Percentiles rank a stretch among this genome's conserved stretches.
Conservation (phyloP, 2,888 invertebrate genomes). For the Euzophera pinguis region DNA sequence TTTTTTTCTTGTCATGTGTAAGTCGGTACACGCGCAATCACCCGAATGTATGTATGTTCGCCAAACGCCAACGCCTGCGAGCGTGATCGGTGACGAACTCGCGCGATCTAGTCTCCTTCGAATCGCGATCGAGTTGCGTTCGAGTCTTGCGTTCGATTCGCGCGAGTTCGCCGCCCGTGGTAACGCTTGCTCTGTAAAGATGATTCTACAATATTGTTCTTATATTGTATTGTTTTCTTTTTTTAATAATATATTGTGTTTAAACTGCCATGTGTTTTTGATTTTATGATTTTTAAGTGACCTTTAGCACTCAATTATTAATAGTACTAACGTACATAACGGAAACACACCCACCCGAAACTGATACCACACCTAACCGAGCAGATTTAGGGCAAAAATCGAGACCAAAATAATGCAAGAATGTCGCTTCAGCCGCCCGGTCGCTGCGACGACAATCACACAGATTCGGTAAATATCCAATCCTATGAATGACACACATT, state of each 20-base stretch:
- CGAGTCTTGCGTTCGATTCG: not conserved
- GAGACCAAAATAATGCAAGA: too few relatives aligned
- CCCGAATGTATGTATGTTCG: conserved; percentile 12
- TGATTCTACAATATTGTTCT: conserved; percentile 75
- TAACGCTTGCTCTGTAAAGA: conserved; percentile 50
- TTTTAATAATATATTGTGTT: conserved; percentile 78
- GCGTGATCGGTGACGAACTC: not conserved
- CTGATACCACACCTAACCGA: too few relatives aligned
- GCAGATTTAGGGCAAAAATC: too few relatives aligned
- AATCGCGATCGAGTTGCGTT: not conserved
- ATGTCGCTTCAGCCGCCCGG: too few relatives aligned
- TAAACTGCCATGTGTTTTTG: conserved; percentile 48
- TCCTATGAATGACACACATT: too few relatives aligned
- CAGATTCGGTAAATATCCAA: too few relatives aligned
- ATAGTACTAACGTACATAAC: too few relatives aligned
- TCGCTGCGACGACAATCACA: too few relatives aligned
- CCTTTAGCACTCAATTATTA: too few relatives aligned
- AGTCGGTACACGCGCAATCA: conserved; percentile 1
- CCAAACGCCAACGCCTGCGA: conserved; percentile 13
- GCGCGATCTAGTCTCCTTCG: conserved; percentile 3
- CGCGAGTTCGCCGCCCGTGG: conserved; percentile 19
- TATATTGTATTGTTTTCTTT: conserved; percentile 76
- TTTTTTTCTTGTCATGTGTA: not conserved
- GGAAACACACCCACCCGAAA: too few relatives aligned
- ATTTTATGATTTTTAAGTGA: conserved; percentile 13